phyloP scores from a whole-genome alignment of 1,140 invertebrate genomes.

The Linepithema humile region DNA sequence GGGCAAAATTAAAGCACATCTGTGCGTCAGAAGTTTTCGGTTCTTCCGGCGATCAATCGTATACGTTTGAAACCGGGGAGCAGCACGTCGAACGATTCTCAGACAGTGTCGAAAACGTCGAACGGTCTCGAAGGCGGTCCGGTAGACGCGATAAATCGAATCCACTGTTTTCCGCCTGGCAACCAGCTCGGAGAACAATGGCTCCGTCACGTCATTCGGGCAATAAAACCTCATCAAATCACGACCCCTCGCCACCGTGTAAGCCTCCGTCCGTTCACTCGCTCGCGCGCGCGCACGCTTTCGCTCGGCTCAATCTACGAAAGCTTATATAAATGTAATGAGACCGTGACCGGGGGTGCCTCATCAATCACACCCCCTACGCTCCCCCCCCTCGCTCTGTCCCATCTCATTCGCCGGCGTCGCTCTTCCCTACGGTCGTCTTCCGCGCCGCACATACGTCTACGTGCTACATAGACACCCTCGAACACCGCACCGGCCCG shows the following conservation, averaged over 20 bases:
- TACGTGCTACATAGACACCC: slow-evolving; percentile 61
- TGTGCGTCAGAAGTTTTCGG: neutral
- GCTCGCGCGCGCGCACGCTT: slow-evolving; percentile 12
- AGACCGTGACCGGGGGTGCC: slow-evolving; percentile 81
- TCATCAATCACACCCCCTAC: slow-evolving; percentile 84
- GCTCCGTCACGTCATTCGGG: slow-evolving; percentile 78
- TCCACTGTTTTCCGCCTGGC: slow-evolving; percentile 70
- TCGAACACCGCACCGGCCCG: slow-evolving; percentile 58
- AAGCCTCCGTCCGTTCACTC: slow-evolving; percentile 75
- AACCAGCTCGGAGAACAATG: slow-evolving; percentile 71
- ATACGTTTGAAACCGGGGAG: neutral
- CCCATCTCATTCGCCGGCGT: neutral
- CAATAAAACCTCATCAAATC: slow-evolving; percentile 85
- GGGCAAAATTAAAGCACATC: neutral
- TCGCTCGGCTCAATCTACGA: slow-evolving; percentile 82
- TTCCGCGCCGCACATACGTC: slow-evolving; percentile 44
- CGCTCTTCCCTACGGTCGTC: slow-evolving; percentile 34
- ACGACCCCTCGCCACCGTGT: slow-evolving; percentile 80
- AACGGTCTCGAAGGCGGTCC: neutral
- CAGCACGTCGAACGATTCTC: neutral
- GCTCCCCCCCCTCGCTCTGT: slow-evolving; percentile 26
- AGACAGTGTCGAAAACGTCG: neutral
- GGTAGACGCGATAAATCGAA: slow-evolving; percentile 71
- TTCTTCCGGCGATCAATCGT: neutral
- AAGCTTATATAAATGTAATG: slow-evolving; percentile 85